Conservation (phyloP, 2,888 invertebrate species). For the Glomeris marginata region DNA sequence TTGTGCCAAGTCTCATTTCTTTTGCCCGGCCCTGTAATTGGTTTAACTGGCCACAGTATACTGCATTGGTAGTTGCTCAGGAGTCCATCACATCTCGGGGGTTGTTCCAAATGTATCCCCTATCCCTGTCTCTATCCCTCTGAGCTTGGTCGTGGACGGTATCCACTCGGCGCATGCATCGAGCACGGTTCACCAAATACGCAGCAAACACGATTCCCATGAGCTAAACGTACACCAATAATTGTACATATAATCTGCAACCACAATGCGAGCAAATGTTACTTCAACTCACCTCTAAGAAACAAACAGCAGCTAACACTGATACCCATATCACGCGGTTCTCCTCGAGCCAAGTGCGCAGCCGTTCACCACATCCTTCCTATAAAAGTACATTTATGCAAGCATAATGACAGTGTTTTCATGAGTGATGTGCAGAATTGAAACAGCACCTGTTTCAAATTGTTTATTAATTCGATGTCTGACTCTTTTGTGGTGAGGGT, state of each 20-base stretch:
- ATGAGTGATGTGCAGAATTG: background rate
- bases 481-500: slow-evolving; percentile 8
- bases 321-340: slow-evolving; percentile 28
- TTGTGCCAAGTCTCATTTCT: too few relatives aligned
- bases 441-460: background rate
- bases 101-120: too few relatives aligned
- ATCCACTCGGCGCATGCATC: background rate
- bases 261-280: background rate
- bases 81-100: too few relatives aligned
- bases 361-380: slow-evolving; percentile 26
- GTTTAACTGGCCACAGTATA: too few relatives aligned
- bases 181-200: background rate
- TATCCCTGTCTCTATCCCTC: too few relatives aligned
- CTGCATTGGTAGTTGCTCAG: too few relatives aligned
- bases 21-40: too few relatives aligned
- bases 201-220: slow-evolving; percentile 5
- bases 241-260: background rate
- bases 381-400: slow-evolving; percentile 15
- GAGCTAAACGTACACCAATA: slow-evolving; percentile 1
- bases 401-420: background rate
- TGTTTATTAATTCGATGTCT: background rate
- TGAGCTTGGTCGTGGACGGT: background rate
- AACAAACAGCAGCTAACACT: slow-evolving; percentile 22
- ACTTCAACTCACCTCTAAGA: slow-evolving; percentile 19
- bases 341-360: slow-evolving; percentile 26